A percentile compares a stretch with the other conserved stretches of the same genome.
These are phyloP conservation scores for Diarsia brunnea DNA, from an alignment of 2,888 invertebrate species.

Conservation along the genomic window DNA sequence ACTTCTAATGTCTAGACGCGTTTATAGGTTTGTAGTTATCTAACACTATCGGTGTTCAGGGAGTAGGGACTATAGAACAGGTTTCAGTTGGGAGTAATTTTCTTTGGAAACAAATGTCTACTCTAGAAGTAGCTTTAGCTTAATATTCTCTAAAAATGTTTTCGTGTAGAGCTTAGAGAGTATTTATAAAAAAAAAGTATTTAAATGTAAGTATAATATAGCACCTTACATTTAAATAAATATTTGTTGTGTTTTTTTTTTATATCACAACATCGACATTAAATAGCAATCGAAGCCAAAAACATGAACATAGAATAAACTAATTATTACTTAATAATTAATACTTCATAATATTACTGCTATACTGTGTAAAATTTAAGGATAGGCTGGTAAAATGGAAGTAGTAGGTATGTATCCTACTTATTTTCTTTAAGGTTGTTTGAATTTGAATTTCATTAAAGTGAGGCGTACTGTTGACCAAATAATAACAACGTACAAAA, in stretches of 20 bases:
- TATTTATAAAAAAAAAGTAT: too few species aligned
- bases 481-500: too few species aligned
- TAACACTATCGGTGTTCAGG: constrained; percentile 1
- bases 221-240: too few species aligned
- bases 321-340: not conserved
- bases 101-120: not conserved
- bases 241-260: not conserved
- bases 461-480: too few species aligned
- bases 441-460: too few species aligned
- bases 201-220: too few species aligned
- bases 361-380: not conserved
- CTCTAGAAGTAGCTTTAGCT: not conserved
- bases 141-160: not conserved
- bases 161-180: too few species aligned
- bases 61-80: not conserved
- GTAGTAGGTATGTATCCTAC: too few species aligned
- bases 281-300: not conserved
- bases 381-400: too few species aligned
- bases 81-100: not conserved
- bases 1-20: constrained; percentile 32
- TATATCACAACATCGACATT: not conserved
- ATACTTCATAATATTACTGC: not conserved
- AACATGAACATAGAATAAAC: not conserved
- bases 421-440: too few species aligned
- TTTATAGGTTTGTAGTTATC: constrained; percentile 2